These are phyloP conservation scores for Lates calcarifer DNA, from an alignment of 2,113 vertebrate species.

Conservation along the genomic window DNA sequence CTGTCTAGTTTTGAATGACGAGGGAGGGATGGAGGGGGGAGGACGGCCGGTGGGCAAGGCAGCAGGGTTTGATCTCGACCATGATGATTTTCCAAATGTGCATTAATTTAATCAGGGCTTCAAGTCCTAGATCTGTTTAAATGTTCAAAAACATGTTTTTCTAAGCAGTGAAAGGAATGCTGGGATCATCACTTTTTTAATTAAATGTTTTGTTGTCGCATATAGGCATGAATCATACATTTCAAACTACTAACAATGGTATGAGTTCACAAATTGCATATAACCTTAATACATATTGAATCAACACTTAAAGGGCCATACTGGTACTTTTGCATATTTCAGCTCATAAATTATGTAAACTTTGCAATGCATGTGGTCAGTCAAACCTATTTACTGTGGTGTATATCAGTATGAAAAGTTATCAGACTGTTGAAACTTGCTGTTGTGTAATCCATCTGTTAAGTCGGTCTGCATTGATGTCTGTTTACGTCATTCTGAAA, in stretches of 20 bases:
- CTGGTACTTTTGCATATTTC: neutral
- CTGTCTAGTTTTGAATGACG: slow-evolving; percentile 44
- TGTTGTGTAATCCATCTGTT: neutral
- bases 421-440: neutral
- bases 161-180: neutral
- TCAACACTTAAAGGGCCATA: neutral
- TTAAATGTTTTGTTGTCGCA: neutral
- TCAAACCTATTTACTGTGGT: neutral
- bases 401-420: neutral
- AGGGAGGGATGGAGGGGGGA: neutral
- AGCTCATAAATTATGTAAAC: neutral
- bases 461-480: neutral
- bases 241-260: neutral
- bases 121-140: neutral
- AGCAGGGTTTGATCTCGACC: neutral
- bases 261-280: too few species aligned
- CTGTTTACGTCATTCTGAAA: neutral
- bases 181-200: neutral
- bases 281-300: too few species aligned
- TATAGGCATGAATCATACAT: neutral
- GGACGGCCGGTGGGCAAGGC: neutral
- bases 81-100: slow-evolving; percentile 15
- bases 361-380: neutral
- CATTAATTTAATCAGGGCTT: neutral
- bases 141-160: slow-evolving; percentile 4